Percentiles rank a stretch among this genome's conserved stretches.
Evolutionary conservation across 1,140 invertebrate genomes (phyloP).

Genomic region (Aphelinus certus): DNA sequence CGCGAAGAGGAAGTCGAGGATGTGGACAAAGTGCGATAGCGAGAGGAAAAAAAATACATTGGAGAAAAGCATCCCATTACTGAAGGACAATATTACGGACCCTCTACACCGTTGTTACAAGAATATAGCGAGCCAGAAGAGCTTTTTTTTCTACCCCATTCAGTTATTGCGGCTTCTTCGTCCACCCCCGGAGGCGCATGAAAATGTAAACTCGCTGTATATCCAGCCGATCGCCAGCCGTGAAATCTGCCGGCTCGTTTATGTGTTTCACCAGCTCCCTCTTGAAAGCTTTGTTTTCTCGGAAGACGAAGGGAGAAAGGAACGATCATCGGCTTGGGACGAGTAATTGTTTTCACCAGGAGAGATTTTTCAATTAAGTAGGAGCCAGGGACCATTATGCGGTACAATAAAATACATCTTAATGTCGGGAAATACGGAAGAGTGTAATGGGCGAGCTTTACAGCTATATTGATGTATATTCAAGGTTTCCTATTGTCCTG

Average conservation of each 20-base stretch:
- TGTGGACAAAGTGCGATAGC: not conserved
- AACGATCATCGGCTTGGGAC: conserved; percentile 8
- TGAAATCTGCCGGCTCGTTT: conserved; percentile 11
- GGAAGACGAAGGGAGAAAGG: not conserved
- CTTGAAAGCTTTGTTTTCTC: conserved; percentile 11
- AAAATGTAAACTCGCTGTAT: not conserved
- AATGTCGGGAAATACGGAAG: not conserved
- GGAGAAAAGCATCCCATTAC: conserved; percentile 28
- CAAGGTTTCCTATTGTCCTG: no score
- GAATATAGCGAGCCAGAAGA: conserved; percentile 35
- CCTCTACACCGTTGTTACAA: conserved; percentile 38
- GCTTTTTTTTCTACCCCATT: conserved; percentile 32
- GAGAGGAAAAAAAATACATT: not conserved
- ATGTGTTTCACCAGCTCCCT: not conserved
- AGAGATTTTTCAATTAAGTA: conserved; percentile 23
- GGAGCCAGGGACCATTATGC: not conserved
- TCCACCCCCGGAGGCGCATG: not conserved
- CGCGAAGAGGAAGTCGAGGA: not conserved
- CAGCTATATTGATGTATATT: not conserved
- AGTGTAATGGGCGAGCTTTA: not conserved
- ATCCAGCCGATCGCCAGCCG: conserved; percentile 1
- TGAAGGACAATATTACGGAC: conserved; percentile 30
- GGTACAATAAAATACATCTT: conserved; percentile 5
- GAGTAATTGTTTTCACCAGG: conserved; percentile 21
- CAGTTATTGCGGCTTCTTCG: not conserved